Conservation (phyloP, 2,113 vertebrate genomes). For the Machaerirhynchus nigripectus region DNA sequence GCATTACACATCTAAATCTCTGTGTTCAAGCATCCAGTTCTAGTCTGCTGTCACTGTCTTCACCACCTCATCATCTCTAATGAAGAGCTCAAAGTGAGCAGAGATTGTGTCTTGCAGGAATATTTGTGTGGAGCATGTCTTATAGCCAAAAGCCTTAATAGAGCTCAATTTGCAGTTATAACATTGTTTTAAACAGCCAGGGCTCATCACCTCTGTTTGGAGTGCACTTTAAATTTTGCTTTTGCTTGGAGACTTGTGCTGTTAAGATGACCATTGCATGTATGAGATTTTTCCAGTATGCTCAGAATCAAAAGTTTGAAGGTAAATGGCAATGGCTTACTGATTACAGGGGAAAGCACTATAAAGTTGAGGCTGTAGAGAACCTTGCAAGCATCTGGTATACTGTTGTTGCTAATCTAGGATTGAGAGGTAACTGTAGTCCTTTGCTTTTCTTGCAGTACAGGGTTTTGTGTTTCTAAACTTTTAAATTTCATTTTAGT, state of each 20-base stretch:
- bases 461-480: background rate
- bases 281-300: background rate
- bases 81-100: background rate
- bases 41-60: background rate
- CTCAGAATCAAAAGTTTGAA: background rate
- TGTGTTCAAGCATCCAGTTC: background rate
- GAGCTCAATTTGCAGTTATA: background rate
- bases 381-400: background rate
- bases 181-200: background rate
- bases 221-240: background rate
- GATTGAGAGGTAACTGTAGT: background rate
- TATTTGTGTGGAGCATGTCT: background rate
- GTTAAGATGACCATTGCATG: background rate
- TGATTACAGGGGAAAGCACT: background rate
- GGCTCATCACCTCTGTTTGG: background rate
- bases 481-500: background rate
- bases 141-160: background rate
- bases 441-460: background rate
- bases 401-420: background rate
- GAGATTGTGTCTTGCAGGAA: background rate
- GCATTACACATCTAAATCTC: background rate
- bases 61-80: background rate
- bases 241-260: background rate
- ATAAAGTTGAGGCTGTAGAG: background rate
- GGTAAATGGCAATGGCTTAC: background rate